Evolutionary conservation across 2,888 invertebrate species (phyloP), one percentile per base, ranked within the genome.

Genomic region (Xanthorhoe designata): DNA sequence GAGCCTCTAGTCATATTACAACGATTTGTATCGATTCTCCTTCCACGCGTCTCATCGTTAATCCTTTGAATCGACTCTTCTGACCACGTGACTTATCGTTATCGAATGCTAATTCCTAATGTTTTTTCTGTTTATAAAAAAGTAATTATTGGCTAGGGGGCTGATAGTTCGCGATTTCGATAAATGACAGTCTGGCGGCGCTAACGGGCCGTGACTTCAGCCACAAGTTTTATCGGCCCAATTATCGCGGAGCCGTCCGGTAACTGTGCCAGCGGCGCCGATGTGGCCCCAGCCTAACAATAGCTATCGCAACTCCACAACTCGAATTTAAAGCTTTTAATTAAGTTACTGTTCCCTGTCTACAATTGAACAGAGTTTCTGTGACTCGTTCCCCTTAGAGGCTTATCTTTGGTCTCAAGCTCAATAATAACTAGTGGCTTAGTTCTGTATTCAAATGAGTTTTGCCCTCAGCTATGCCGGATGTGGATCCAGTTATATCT

Each of bases 391-490:
- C 80, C 77, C 76, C 77, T 71, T 64, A 72, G 74, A 70, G 71
- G 74, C 75, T 75, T 72, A 74, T 76, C 75, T 75, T 70, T 70
- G 70, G 55, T 57, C 61, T 68, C 45, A 74, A 72, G 64, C 45
- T 45, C 73, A 61, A 60, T 76, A 75, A 77, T 73, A 70, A 78
- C 75, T 75, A 73, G 72, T 57, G 70, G 67, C 65, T 35, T 69
- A 72, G 74, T 69, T 74, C 76, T 68, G 75, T 84, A 86, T 86
- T 84, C 78, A 86, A 84, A 86, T 83, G 64, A 70, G 72, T 79
- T 84, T 86, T 81, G 74, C 76, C 80, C 83, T 55, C 78, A 93
- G 92, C 92, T 9, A 90, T 93, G 90, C 91, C 92, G 61, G 88
- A 89, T 72, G 82, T 80, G 73, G 91, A 90, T 72, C 92, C 92